phyloP scores from a whole-genome alignment of 2,113 vertebrate species.

The Petrocephalus zakoni region DNA sequence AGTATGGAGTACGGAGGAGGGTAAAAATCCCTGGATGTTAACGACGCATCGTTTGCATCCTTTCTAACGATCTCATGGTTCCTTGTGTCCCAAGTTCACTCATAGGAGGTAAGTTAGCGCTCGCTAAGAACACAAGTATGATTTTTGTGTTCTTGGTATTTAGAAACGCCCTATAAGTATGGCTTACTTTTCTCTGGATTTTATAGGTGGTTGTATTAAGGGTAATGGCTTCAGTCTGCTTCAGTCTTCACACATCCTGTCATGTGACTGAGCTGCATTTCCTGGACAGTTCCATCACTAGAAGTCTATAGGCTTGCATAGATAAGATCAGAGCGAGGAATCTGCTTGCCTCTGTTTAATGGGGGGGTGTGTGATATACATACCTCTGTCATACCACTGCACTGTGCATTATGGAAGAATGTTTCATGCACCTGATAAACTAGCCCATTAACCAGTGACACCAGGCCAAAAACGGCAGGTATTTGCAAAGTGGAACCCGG shows the following conservation, averaged over 20 bases:
- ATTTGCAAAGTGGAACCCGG: neutral
- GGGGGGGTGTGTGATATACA: neutral
- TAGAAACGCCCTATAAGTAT: neutral
- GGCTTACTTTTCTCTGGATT: neutral
- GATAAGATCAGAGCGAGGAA: neutral
- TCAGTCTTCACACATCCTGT: neutral
- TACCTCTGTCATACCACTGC: neutral
- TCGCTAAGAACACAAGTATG: neutral
- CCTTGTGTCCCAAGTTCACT: neutral
- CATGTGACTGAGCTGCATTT: neutral
- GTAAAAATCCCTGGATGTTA: neutral
- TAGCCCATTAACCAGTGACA: neutral
- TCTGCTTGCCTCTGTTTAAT: neutral
- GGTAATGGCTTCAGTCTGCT: neutral
- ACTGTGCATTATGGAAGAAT: neutral
- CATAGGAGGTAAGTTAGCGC: neutral
- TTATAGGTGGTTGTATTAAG: neutral
- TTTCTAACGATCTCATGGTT: neutral
- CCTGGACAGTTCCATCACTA: neutral
- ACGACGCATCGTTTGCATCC: neutral
- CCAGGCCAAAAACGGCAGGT: neutral
- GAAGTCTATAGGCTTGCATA: neutral
- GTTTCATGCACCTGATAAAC: neutral
- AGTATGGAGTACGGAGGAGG: neutral
- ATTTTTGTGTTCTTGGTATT: neutral